phyloP scores from a whole-genome alignment of 2,797 vertebrate genomes.

The Chaunax sp. region DNA sequence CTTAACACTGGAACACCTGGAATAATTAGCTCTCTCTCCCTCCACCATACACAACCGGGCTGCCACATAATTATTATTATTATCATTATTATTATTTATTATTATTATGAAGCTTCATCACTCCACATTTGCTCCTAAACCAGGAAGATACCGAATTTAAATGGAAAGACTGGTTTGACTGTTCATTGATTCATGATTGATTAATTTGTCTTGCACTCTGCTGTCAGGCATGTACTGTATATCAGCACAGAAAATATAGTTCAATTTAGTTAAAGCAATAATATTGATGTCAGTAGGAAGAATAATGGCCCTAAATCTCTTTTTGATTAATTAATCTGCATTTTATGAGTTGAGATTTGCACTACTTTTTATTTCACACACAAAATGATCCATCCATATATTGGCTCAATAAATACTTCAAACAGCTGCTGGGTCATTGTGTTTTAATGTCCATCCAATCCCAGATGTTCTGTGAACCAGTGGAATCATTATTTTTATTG shows the following conservation, averaged over 20 bases:
- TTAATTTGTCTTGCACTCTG: not conserved
- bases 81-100: too few species aligned
- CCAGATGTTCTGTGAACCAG: slow-evolving; percentile 13
- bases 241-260: not conserved
- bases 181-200: not conserved
- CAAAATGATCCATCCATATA: slow-evolving; percentile 9
- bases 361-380: not conserved
- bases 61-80: too few species aligned
- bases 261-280: not conserved
- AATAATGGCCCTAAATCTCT: not conserved
- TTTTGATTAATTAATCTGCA: slow-evolving; percentile 5
- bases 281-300: not conserved
- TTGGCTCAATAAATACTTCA: not conserved
- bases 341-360: not conserved
- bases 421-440: slow-evolving; percentile 5
- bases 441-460: slow-evolving; percentile 7
- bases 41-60: too few species aligned
- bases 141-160: too few species aligned
- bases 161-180: not conserved
- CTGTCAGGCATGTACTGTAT: not conserved
- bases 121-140: too few species aligned
- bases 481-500: slow-evolving; percentile 9
- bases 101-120: too few species aligned
- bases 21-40: too few species aligned
- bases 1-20: too few species aligned